phyloP scores from a whole-genome alignment of 2,888 invertebrate genomes.

The Amphiduros pacificus region DNA sequence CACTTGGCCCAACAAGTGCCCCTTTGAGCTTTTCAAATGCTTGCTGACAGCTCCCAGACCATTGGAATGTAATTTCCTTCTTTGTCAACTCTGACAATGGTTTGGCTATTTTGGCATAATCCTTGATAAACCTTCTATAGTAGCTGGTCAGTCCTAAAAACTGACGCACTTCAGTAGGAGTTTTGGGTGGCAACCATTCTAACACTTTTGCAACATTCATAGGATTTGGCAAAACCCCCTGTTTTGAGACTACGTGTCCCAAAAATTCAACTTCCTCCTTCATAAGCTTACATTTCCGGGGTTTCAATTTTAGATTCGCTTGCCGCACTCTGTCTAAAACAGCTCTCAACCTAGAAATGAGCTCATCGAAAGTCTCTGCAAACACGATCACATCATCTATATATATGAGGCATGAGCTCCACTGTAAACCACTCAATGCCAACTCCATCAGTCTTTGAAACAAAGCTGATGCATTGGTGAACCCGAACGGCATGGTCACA shows the following conservation, averaged over 20 bases:
- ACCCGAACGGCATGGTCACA: slow-evolving; percentile 4
- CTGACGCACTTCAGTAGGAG: slow-evolving; percentile 22
- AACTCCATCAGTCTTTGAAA: slow-evolving; percentile 6
- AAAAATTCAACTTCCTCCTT: neutral
- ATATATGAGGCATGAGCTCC: slow-evolving; percentile 12
- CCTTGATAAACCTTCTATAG: slow-evolving; percentile 30
- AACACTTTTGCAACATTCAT: slow-evolving; percentile 16
- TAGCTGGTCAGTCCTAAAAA: slow-evolving; percentile 32
- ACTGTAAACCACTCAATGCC: neutral
- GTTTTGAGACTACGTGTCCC: slow-evolving; percentile 8
- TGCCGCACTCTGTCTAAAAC: slow-evolving; percentile 21
- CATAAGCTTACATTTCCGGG: slow-evolving; percentile 26
- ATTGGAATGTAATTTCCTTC: slow-evolving; percentile 28
- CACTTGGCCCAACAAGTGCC: slow-evolving; percentile 14
- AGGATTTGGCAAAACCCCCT: neutral
- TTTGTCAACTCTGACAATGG: slow-evolving; percentile 62
- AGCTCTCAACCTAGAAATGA: slow-evolving; percentile 16
- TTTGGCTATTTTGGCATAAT: slow-evolving; percentile 22
- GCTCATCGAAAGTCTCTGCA: slow-evolving; percentile 19
- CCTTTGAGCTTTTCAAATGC: slow-evolving; percentile 16
- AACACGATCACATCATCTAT: slow-evolving; percentile 31
- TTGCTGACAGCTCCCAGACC: slow-evolving; percentile 5
- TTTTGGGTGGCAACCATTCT: slow-evolving; percentile 24
- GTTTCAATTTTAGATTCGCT: slow-evolving; percentile 19
- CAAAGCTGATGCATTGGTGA: neutral